Evolutionary conservation across 2,113 vertebrate species (phyloP).

Genomic region (Columba livia): DNA sequence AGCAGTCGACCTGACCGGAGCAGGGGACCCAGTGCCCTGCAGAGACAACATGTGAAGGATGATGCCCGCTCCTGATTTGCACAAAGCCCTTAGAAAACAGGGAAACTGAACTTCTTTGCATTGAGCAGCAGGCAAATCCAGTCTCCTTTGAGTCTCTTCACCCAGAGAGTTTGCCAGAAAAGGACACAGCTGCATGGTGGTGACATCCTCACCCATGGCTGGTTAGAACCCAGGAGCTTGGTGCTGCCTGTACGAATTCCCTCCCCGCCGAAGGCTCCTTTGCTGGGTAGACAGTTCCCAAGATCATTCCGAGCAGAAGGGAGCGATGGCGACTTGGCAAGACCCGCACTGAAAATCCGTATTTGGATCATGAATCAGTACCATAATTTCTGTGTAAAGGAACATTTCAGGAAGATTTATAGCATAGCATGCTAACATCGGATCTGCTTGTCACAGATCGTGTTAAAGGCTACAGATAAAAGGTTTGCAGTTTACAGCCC

Average conservation of each 20-base stretch:
- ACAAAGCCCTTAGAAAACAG: fast-evolving
- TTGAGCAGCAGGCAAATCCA: fast-evolving
- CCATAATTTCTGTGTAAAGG: background rate
- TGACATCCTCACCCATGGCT: background rate
- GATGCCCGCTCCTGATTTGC: fast-evolving
- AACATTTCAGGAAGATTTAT: constrained; percentile 22
- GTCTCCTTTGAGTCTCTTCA: background rate
- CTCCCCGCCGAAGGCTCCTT: background rate
- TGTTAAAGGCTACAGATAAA: constrained; percentile 8
- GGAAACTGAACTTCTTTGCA: background rate
- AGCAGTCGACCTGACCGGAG: background rate
- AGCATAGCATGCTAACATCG: background rate
- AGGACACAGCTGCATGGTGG: background rate
- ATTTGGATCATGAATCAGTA: constrained; percentile 30
- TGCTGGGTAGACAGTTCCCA: background rate
- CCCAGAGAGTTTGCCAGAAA: background rate
- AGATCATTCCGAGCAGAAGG: background rate
- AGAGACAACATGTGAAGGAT: background rate
- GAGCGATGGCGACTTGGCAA: constrained; percentile 32
- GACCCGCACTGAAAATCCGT: background rate
- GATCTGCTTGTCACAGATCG: background rate
- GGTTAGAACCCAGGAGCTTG: background rate
- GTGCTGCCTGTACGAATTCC: background rate
- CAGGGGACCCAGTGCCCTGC: background rate
- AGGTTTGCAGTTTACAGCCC: constrained; percentile 30